Evolutionary conservation across 2,113 vertebrate genomes (phyloP).

Genomic region (Hippocampus zosterae): DNA sequence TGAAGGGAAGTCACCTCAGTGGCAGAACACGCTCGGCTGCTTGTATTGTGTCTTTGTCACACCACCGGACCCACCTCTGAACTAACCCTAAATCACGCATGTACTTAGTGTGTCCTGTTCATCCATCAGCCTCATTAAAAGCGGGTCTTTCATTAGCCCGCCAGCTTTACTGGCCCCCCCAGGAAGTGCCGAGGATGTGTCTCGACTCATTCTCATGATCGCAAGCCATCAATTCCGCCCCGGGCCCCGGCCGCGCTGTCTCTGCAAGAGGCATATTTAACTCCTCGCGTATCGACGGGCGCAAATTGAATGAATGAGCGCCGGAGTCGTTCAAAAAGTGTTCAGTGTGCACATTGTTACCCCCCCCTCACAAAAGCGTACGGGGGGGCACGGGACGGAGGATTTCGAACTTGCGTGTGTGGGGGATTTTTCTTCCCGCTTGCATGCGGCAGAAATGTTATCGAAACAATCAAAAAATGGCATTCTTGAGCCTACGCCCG

Average conservation of each 20-base stretch:
- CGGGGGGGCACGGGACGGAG: not conserved
- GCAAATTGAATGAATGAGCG: constrained; percentile 66
- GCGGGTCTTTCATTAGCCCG: constrained; percentile 56
- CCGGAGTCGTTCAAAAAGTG: constrained; percentile 56
- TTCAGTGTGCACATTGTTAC: constrained; percentile 49
- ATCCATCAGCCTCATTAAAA: constrained; percentile 62
- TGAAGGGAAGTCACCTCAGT: not conserved
- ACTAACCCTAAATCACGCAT: constrained; percentile 62
- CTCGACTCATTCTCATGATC: constrained; percentile 71
- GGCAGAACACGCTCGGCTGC: not conserved
- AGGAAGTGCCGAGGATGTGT: constrained; percentile 65
- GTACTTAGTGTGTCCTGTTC: constrained; percentile 51
- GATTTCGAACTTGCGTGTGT: too few species aligned
- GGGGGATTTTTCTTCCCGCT: not conserved
- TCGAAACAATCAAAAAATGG: constrained; percentile 5
- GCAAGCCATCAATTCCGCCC: constrained; percentile 73
- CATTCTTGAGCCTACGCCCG: not conserved
- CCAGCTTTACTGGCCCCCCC: constrained; percentile 42
- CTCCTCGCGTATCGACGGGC: constrained; percentile 59
- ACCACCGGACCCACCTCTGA: not conserved
- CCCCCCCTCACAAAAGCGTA: not conserved
- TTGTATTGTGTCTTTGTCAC: not conserved
- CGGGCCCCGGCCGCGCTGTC: constrained; percentile 44
- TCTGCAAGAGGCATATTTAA: constrained; percentile 56
- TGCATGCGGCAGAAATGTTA: constrained; percentile 15